Conservation (phyloP, 30 jellyfish, hydroid and myxozoan genomes). For the Sanderia malayensis region DNA sequence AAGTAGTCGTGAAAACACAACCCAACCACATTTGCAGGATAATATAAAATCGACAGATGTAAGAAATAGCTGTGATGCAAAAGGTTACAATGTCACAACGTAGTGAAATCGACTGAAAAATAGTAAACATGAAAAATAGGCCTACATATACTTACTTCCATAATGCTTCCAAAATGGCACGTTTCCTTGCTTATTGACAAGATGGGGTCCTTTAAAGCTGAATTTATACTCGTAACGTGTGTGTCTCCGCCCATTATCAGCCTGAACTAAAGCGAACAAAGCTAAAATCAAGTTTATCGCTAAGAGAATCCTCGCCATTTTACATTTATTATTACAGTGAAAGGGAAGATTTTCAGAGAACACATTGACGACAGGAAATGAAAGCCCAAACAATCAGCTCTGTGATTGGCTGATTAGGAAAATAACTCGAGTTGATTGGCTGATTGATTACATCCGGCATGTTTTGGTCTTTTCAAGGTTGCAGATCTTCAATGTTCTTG, state of each 20-base stretch:
- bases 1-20: too few species aligned
- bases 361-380: too few species aligned
- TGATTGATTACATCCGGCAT: not conserved
- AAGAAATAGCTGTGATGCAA: too few species aligned
- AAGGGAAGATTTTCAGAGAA: too few species aligned
- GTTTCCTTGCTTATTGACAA: slow-evolving; percentile 79
- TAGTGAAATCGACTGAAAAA: too few species aligned
- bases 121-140: too few species aligned
- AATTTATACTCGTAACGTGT: slow-evolving; percentile 76
- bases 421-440: not conserved
- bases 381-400: too few species aligned
- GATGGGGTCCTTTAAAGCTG: slow-evolving; percentile 92
- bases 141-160: slow-evolving; percentile 85
- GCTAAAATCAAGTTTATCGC: slow-evolving; percentile 28
- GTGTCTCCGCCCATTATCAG: slow-evolving; percentile 73
- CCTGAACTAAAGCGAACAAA: slow-evolving; percentile 8
- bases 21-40: too few species aligned
- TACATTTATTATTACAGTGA: too few species aligned
- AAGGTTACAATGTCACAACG: too few species aligned
- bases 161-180: slow-evolving; percentile 88
- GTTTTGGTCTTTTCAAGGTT: not conserved
- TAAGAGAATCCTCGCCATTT: too few species aligned
- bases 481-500: not conserved
- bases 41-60: too few species aligned
- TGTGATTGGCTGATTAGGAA: not conserved